These are phyloP conservation scores for Hartigia nigra DNA, from an alignment of 2,888 invertebrate species.

Conservation along the genomic window DNA sequence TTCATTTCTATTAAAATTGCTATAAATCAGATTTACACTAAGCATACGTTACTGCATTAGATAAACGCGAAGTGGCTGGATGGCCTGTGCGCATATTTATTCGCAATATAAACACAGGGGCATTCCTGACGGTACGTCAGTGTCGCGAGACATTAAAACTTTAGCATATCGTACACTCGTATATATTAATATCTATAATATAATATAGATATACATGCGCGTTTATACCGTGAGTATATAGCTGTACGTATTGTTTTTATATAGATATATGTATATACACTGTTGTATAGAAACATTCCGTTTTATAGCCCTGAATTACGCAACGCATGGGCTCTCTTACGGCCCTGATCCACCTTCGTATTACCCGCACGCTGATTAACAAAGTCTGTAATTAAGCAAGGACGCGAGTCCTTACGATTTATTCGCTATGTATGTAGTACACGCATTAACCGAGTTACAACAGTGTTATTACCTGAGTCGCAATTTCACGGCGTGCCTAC, in stretches of 20 bases:
- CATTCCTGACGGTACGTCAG: constrained; percentile 56
- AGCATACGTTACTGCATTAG: constrained; percentile 28
- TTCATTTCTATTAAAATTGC: constrained; percentile 57
- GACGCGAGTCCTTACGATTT: constrained; percentile 4
- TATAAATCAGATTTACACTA: constrained; percentile 56
- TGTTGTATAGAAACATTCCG: constrained; percentile 8
- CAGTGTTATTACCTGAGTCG: background rate
- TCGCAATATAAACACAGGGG: constrained; percentile 22
- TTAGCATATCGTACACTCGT: constrained; percentile 42
- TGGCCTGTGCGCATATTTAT: constrained; percentile 16
- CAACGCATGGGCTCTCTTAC: constrained; percentile 20
- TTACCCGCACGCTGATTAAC: constrained; percentile 21
- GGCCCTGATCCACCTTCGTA: constrained; percentile 10
- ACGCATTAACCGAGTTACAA: background rate
- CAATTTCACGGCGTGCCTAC: background rate
- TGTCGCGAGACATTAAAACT: constrained; percentile 55
- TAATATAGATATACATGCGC: background rate
- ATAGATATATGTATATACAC: constrained; percentile 8
- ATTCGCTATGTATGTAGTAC: background rate
- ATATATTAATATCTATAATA: constrained; percentile 3
- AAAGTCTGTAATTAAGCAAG: constrained; percentile 28
- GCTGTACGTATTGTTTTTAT: constrained; percentile 25
- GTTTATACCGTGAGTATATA: background rate
- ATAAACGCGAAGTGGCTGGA: background rate
- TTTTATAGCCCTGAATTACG: constrained; percentile 27